These are phyloP conservation scores for Tragelaphus oryx DNA, from an alignment of 2,797 vertebrate genomes.

Conservation along the genomic window DNA sequence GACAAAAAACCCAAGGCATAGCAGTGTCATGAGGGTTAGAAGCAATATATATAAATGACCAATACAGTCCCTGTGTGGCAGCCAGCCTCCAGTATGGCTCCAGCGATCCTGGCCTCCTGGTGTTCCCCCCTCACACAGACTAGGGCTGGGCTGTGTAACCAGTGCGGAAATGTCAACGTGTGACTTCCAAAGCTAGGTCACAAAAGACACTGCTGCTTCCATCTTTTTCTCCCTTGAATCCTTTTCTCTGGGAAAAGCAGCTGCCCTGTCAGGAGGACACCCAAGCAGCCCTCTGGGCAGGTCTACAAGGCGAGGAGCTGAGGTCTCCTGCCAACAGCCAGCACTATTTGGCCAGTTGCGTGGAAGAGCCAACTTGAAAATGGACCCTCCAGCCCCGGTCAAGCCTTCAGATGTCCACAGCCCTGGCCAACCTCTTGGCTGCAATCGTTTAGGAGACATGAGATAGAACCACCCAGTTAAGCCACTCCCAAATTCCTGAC, in stretches of 20 bases:
- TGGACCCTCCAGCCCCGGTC: fast-evolving
- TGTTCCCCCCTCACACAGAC: no score
- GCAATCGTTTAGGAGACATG: not conserved
- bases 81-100: not conserved
- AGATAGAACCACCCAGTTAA: not conserved
- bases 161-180: fast-evolving
- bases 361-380: not conserved
- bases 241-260: not conserved
- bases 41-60: no score
- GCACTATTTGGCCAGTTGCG: fast-evolving
- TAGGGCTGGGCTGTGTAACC: not conserved
- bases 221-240: not conserved
- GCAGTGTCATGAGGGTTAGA: not conserved
- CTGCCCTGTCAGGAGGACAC: not conserved
- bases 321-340: not conserved
- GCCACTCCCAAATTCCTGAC: not conserved
- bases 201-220: not conserved
- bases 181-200: not conserved
- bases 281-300: not conserved
- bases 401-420: not conserved
- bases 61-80: fast-evolving
- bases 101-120: not conserved
- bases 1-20: not conserved
- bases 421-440: not conserved
- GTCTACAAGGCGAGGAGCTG: fast-evolving